Conservation (phyloP, 30 jellyfish, hydroid and myxozoan genomes). For the Hydra vulgaris region DNA sequence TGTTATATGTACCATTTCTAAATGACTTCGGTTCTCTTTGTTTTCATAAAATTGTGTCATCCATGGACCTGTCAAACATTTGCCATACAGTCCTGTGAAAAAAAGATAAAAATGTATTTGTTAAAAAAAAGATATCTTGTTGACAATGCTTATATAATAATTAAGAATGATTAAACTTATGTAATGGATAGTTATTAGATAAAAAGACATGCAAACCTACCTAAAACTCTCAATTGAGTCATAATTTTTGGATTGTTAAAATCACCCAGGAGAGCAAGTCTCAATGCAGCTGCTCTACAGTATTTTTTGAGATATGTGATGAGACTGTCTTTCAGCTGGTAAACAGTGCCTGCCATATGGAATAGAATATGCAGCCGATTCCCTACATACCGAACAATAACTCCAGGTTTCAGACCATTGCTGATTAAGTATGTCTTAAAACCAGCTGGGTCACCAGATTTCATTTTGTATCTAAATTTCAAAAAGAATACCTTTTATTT, state of each 20-base stretch:
- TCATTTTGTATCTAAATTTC: background rate
- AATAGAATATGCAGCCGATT: background rate
- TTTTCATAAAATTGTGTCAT: background rate
- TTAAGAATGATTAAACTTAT: background rate
- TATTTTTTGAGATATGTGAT: background rate
- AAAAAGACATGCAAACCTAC: background rate
- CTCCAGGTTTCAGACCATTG: conserved; percentile 23
- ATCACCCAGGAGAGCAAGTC: background rate
- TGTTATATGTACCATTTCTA: background rate
- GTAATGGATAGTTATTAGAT: background rate
- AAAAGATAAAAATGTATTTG: background rate
- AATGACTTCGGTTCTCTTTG: background rate
- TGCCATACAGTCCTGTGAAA: background rate
- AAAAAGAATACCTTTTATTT: background rate
- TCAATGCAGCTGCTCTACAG: background rate
- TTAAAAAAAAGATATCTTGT: background rate
- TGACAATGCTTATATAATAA: background rate
- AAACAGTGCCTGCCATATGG: background rate
- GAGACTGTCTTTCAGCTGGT: background rate
- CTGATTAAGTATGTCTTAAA: conserved; percentile 16
- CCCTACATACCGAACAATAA: background rate
- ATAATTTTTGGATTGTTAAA: background rate
- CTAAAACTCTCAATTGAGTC: background rate
- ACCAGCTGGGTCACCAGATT: conserved; percentile 33
- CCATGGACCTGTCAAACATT: background rate